Percentiles rank a stretch among this genome's conserved stretches.
phyloP scores from a whole-genome alignment of 2,797 vertebrate genomes.

The Eurystomus glaucurus region DNA sequence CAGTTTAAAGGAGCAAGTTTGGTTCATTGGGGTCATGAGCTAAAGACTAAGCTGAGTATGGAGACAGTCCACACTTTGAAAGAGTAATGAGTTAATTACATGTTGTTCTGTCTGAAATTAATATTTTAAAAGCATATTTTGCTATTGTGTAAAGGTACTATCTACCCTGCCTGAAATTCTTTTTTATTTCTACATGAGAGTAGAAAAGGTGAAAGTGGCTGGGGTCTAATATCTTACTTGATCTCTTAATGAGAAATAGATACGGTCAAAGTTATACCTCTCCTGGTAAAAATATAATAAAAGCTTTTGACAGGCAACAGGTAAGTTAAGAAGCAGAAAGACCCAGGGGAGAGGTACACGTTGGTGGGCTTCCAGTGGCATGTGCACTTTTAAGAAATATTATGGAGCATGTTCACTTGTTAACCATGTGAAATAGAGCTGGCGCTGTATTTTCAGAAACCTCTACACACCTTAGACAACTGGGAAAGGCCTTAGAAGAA shows the following conservation, averaged over 20 bases:
- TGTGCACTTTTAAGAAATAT: background rate
- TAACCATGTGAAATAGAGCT: background rate
- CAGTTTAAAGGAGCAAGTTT: background rate
- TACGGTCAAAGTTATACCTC: background rate
- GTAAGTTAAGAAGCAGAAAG: background rate
- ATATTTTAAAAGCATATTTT: background rate
- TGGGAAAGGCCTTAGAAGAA: background rate
- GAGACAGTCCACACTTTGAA: background rate
- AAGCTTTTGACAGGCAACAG: background rate
- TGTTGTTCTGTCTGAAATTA: background rate
- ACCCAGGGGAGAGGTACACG: background rate
- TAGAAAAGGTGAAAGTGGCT: background rate
- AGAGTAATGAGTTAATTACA: background rate
- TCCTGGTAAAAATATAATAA: background rate
- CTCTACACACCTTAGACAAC: background rate
- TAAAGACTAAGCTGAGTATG: background rate
- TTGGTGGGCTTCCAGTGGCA: background rate
- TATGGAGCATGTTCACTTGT: background rate
- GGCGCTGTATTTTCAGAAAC: background rate
- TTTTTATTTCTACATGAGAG: background rate
- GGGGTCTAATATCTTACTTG: background rate
- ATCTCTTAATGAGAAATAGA: constrained; percentile 27
- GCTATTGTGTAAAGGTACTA: background rate
- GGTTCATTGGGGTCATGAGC: rapidly evolving
- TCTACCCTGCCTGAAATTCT: background rate